A percentile compares a stretch with the other conserved stretches of the same genome.
phyloP scores from a whole-genome alignment of 2,797 vertebrate genomes.

The Morelia viridis region DNA sequence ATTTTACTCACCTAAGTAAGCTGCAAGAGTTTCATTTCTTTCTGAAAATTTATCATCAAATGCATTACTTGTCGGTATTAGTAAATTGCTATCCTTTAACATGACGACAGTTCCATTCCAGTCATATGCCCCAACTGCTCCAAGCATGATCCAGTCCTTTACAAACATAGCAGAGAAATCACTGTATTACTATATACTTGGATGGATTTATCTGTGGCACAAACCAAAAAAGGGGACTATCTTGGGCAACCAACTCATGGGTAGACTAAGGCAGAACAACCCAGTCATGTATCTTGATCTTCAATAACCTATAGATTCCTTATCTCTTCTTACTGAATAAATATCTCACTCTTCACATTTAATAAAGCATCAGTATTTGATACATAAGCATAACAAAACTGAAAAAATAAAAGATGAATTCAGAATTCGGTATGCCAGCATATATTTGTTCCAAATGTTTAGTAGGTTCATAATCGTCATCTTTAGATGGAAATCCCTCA shows the following conservation, averaged over 20 bases:
- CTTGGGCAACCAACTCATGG: background rate
- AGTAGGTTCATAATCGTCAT: background rate
- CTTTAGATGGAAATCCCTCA: background rate
- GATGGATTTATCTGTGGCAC: background rate
- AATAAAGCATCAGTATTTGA: background rate
- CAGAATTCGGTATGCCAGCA: background rate
- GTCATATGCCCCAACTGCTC: constrained; percentile 94
- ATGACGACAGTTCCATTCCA: constrained; percentile 97
- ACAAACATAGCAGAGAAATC: background rate
- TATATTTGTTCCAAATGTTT: background rate
- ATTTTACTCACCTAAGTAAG: constrained; percentile 86
- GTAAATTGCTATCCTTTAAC: constrained; percentile 69
- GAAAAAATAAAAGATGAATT: background rate
- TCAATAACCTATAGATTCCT: background rate
- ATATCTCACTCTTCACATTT: background rate
- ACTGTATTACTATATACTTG: background rate
- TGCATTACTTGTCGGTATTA: constrained; percentile 75
- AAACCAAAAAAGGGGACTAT: background rate
- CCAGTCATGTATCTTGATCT: background rate
- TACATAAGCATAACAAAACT: background rate
- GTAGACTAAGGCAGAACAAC: background rate
- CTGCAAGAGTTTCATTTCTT: constrained; percentile 85
- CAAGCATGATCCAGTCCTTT: constrained; percentile 88
- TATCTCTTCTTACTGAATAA: background rate
- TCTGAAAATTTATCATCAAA: constrained; percentile 78